Base-by-base conservation (phyloP, 2,888 invertebrate genomes). In the Agriopis marginaria region DNA sequence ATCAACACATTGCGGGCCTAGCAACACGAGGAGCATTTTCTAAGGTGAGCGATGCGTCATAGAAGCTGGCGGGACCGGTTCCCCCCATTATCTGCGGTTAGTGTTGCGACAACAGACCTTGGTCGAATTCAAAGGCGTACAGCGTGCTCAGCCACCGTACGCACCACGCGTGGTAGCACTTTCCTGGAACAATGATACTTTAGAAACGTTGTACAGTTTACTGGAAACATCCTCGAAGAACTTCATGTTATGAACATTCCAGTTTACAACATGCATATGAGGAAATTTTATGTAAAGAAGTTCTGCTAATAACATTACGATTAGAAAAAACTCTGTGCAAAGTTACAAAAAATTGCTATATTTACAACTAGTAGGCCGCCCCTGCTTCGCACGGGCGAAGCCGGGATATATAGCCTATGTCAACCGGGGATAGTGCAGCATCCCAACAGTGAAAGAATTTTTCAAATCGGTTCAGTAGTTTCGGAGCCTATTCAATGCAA, bases 171-270 rank as follows among this genome's bases (percentile, higher is more conserved):
- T 73, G 87, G 90, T 92, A 84, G 91, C 88, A 77, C 81, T 86
- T 93, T 90, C 85, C 89, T 80, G 77, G 80, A 85, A 92, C 91
- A 92, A 93, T 89, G 77, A 78, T 70, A 75, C 77, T 82, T 79
- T 78, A 71, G 75, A 74, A 78, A 80, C 80, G 75, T 75, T 65
- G 50, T 71, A 73, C 59, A 70, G 61, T 73, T 55, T 23, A 77
- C 74, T 71, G 72, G 74, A 58, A 47, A 32, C 45, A 32, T 47
- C 32, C 59, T 23, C 17, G 17, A 23, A 44, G 5, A 12, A 10
- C 8, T 55, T 12, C 7, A 8, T 47, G 59, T 47, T 12, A n/a
- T 8, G 47, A 44, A 23, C 7, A 58, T 23, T 58, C 23, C 9
- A 55, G 55, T 9, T 40, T 7, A n/a, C 47, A 12, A 12, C 23